Conservation (phyloP, 2,888 invertebrate species). For the Folsomia candida region DNA sequence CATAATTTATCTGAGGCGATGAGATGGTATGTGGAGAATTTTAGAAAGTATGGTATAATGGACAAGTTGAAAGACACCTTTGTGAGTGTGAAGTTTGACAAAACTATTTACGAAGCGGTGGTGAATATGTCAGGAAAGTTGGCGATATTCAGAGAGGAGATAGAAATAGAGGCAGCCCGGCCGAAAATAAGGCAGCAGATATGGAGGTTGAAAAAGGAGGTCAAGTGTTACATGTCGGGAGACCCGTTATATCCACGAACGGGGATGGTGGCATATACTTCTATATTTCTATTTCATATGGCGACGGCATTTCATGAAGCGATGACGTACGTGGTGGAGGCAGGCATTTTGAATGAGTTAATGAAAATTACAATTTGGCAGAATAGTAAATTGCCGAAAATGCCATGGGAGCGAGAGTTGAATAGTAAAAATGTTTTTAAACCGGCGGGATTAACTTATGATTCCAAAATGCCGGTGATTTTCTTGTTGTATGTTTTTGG, state of each 20-base stretch:
- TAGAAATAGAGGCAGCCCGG: neutral
- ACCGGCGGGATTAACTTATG: neutral
- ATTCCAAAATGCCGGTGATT: neutral
- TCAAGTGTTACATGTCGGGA: neutral
- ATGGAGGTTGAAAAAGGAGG: neutral
- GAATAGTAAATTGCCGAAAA: neutral
- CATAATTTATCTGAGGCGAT: neutral
- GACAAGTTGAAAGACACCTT: neutral
- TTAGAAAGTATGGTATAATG: neutral
- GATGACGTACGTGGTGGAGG: neutral
- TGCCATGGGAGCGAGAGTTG: neutral
- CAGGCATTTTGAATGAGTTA: neutral
- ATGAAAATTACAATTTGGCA: slow-evolving; percentile 3
- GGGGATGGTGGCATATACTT: neutral
- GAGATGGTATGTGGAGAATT: neutral
- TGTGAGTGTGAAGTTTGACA: neutral
- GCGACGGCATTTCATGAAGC: neutral
- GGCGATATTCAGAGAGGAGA: slow-evolving; percentile 1
- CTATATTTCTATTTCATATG: slow-evolving; percentile 1
- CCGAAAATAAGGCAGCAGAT: neutral
- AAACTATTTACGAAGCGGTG: neutral
- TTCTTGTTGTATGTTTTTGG: neutral
- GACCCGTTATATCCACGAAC: neutral
- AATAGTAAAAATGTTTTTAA: neutral
- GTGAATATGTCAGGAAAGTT: neutral